Conservation (phyloP, 2,113 vertebrate species). For the Noturus placidus region DNA sequence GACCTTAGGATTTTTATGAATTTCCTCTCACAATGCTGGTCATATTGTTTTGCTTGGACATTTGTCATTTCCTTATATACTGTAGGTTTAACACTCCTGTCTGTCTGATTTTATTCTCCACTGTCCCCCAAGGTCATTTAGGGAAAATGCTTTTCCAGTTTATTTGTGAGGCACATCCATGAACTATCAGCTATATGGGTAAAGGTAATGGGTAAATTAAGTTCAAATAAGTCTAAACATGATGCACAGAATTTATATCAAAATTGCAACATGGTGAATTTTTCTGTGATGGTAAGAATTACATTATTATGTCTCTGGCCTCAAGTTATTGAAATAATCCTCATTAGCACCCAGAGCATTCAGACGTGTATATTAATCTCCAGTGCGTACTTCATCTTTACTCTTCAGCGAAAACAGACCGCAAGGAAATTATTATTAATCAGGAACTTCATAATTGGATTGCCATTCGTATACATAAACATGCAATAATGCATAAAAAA, state of each 20-base stretch:
- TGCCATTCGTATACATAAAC: conserved; percentile 43
- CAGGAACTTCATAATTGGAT: conserved; percentile 49
- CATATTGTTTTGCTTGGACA: not conserved
- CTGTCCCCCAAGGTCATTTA: conserved; percentile 37
- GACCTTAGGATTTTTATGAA: not conserved
- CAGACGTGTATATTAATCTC: conserved; percentile 28
- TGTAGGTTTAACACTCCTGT: not conserved
- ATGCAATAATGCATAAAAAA: conserved; percentile 39
- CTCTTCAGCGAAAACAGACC: conserved; percentile 42
- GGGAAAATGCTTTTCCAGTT: not conserved
- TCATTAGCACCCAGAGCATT: conserved; percentile 51
- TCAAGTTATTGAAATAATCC: conserved; percentile 60
- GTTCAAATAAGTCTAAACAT: not conserved
- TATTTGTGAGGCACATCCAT: conserved; percentile 1
- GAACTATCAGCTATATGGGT: not conserved
- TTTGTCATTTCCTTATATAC: not conserved
- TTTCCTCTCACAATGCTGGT: not conserved
- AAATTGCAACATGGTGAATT: not conserved
- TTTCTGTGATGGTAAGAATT: not conserved
- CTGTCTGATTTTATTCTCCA: not conserved
- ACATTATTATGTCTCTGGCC: conserved; percentile 37
- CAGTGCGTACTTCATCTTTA: conserved; percentile 19
- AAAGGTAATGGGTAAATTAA: not conserved
- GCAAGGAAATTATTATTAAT: conserved; percentile 56
- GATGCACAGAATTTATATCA: not conserved